These are phyloP conservation scores for Sander vitreus DNA, from an alignment of 2,113 vertebrate genomes.

Conservation along the genomic window DNA sequence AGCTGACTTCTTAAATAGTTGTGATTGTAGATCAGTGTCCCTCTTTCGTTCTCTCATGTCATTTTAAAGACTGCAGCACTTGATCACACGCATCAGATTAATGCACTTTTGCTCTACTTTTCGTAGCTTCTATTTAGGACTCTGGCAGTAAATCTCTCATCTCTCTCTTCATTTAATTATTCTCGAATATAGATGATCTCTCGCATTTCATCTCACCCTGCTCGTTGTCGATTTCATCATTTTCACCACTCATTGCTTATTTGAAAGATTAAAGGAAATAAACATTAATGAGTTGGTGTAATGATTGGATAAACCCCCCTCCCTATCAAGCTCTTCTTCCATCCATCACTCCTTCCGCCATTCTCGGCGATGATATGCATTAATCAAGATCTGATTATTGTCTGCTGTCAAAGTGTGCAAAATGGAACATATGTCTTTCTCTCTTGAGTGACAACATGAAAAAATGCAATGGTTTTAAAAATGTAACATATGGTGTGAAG, in stretches of 20 bases:
- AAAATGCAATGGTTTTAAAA: no score
- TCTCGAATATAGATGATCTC: background rate
- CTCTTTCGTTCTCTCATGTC: background rate
- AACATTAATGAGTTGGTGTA: slow-evolving; percentile 38
- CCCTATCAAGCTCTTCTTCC: background rate
- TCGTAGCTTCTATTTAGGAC: background rate
- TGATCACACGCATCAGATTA: background rate
- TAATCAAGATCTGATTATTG: slow-evolving; percentile 51
- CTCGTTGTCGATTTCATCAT: background rate
- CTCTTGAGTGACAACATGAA: background rate
- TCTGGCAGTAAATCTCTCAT: background rate
- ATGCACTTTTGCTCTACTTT: background rate
- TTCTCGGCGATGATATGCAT: slow-evolving; percentile 28
- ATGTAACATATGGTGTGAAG: background rate
- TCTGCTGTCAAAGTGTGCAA: slow-evolving; percentile 30
- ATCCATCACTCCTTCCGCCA: slow-evolving; percentile 29
- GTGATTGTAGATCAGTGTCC: background rate
- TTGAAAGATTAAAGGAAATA: slow-evolving; percentile 46
- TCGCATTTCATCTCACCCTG: background rate
- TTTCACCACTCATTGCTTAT: slow-evolving; percentile 36
- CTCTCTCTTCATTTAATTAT: slow-evolving; percentile 17
- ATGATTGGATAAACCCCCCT: slow-evolving; percentile 27
- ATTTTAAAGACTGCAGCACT: background rate
- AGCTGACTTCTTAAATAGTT: slow-evolving; percentile 13
- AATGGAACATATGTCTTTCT: background rate